These are phyloP conservation scores for Leptinotarsa texana DNA, from an alignment of 1,140 invertebrate species.

Conservation along the genomic window DNA sequence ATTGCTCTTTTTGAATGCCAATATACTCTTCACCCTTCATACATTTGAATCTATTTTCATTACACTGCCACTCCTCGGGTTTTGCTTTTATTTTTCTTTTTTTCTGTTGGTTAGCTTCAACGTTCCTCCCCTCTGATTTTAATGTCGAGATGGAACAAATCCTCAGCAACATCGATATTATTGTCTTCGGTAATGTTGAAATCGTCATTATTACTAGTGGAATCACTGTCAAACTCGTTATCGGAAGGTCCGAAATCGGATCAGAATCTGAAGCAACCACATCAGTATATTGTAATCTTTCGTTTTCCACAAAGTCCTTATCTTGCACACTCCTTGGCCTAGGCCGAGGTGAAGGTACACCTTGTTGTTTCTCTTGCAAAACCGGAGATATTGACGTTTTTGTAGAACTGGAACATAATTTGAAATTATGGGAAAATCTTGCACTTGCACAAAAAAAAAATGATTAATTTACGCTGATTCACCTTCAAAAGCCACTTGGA, in stretches of 20 bases:
- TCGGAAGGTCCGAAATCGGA: constrained; percentile 19
- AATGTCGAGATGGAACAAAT: background rate
- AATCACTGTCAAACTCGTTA: constrained; percentile 23
- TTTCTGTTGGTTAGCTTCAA: constrained; percentile 45
- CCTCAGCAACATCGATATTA: constrained; percentile 18
- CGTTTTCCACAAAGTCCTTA: constrained; percentile 5
- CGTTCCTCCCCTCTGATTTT: background rate
- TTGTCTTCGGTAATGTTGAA: constrained; percentile 6
- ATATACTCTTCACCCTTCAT: constrained; percentile 3
- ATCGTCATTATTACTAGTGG: constrained; percentile 14
- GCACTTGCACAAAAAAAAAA: too few species aligned
- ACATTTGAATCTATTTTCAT: constrained; percentile 17
- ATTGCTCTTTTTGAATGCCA: background rate
- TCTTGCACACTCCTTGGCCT: background rate
- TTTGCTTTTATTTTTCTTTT: constrained; percentile 52
- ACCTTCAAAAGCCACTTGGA: too few species aligned
- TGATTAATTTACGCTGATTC: too few species aligned
- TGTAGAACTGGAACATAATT: too few species aligned
- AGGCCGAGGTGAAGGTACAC: constrained; percentile 11
- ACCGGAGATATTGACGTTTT: too few species aligned
- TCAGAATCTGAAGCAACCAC: constrained; percentile 24
- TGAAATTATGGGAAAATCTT: too few species aligned
- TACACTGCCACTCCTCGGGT: constrained; percentile 28
- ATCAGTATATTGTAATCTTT: constrained; percentile 24
- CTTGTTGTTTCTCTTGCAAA: too few species aligned